phyloP scores from a whole-genome alignment of 2,888 invertebrate species.

The Podabrus alpinus region DNA sequence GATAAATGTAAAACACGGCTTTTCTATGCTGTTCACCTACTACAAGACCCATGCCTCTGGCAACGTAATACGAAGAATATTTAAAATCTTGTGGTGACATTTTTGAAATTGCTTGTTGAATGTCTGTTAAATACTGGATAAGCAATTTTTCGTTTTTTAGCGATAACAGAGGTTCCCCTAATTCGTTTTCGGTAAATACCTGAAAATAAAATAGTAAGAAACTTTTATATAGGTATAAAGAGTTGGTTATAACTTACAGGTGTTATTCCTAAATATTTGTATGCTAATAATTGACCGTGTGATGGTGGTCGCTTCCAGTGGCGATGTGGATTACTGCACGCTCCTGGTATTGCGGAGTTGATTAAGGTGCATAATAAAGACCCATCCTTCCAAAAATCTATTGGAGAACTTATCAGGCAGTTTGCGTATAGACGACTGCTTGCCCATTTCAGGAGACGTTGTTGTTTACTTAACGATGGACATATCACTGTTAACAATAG shows the following conservation, averaged over 20 bases:
- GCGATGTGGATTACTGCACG: constrained; percentile 59
- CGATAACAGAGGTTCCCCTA: constrained; percentile 57
- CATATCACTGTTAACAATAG: constrained; percentile 45
- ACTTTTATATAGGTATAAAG: background rate
- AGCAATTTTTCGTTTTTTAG: constrained; percentile 63
- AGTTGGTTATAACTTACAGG: constrained; percentile 56
- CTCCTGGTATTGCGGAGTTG: constrained; percentile 64
- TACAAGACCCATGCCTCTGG: constrained; percentile 64
- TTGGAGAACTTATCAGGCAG: constrained; percentile 56
- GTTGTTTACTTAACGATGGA: constrained; percentile 48
- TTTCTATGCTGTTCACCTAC: constrained; percentile 62
- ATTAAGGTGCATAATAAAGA: constrained; percentile 64
- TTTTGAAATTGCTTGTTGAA: constrained; percentile 52
- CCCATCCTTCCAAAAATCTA: constrained; percentile 62
- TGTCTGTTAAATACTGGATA: constrained; percentile 58
- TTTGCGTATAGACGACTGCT: constrained; percentile 38
- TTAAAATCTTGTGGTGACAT: constrained; percentile 35
- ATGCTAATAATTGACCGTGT: constrained; percentile 65
- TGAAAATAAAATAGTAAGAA: constrained; percentile 50
- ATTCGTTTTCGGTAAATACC: constrained; percentile 63
- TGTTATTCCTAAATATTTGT: constrained; percentile 63
- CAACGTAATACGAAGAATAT: constrained; percentile 61
- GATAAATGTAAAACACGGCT: constrained; percentile 63
- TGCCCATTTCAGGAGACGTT: constrained; percentile 50
- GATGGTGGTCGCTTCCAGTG: constrained; percentile 58